Percentiles rank a stretch among this genome's conserved stretches.
Conservation (phyloP, 2,797 vertebrate genomes). For the Taeniopygia guttata region DNA sequence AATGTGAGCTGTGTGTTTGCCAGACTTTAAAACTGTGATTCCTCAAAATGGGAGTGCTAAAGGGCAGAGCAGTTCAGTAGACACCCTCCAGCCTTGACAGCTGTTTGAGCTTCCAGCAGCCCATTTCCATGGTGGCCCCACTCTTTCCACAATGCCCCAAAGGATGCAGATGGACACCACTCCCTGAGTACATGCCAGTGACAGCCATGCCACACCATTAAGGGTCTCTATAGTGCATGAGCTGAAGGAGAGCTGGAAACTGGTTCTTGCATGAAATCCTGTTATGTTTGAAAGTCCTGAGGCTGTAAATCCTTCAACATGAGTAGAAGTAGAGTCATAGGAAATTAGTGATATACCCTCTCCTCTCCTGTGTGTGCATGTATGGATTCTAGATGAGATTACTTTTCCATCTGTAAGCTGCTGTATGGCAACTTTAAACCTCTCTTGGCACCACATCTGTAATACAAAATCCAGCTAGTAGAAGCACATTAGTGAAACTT, state of each 20-base stretch:
- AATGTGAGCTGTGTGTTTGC: background rate
- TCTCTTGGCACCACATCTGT: conserved; percentile 54
- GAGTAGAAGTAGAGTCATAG: conserved; percentile 63
- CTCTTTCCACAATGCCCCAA: conserved; percentile 1
- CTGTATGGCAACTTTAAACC: conserved; percentile 73
- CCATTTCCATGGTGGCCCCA: background rate
- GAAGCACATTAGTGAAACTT: conserved; percentile 14
- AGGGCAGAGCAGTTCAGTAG: background rate
- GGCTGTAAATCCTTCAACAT: conserved; percentile 31
- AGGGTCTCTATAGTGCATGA: conserved; percentile 78
- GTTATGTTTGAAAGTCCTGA: conserved; percentile 44
- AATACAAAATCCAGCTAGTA: conserved; percentile 21
- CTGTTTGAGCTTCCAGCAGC: background rate
- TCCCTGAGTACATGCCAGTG: conserved; percentile 67
- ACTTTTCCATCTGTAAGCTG: conserved; percentile 62
- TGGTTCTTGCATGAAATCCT: conserved; percentile 73
- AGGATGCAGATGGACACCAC: background rate
- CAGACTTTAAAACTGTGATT: background rate
- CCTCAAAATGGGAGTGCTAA: background rate
- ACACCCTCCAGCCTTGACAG: background rate
- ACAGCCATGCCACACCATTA: conserved; percentile 64
- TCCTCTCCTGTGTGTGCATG: conserved; percentile 71
- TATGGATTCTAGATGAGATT: conserved; percentile 59
- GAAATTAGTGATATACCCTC: conserved; percentile 24
- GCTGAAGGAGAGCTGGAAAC: conserved; percentile 66